These are phyloP conservation scores for Xyrichtys novacula DNA, from an alignment of 2,797 vertebrate species.

Conservation along the genomic window DNA sequence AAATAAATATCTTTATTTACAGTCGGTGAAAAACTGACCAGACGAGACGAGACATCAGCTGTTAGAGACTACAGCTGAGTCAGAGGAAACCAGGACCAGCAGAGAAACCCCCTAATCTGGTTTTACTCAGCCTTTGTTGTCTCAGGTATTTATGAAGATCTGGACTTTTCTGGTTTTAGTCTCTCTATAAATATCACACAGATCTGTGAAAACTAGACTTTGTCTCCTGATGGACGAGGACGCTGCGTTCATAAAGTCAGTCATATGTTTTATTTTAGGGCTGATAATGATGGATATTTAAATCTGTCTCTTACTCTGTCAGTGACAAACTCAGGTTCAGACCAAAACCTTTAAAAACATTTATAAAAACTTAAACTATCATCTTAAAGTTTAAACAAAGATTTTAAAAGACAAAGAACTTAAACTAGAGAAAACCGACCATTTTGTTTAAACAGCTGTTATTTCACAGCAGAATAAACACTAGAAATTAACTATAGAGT, in stretches of 20 bases:
- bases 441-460: too few species aligned
- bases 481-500: too few species aligned
- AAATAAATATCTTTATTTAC: too few species aligned
- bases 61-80: slow-evolving; percentile 48
- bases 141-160: not conserved
- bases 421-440: not conserved
- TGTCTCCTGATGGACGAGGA: not conserved
- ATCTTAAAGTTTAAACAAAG: too few species aligned
- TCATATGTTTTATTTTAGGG: not conserved
- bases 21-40: not conserved
- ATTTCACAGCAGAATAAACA: too few species aligned
- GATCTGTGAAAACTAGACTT: not conserved
- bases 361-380: too few species aligned
- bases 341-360: too few species aligned
- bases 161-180: not conserved
- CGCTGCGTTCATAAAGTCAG: not conserved
- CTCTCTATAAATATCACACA: not conserved
- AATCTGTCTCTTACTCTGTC: too few species aligned
- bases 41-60: slow-evolving; percentile 34
- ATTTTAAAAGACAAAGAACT: too few species aligned
- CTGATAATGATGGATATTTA: too few species aligned
- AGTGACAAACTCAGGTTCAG: too few species aligned
- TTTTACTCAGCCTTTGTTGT: slow-evolving; percentile 2
- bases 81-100: slow-evolving; percentile 21
- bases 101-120: not conserved